Evolutionary conservation across 2,113 vertebrate species (phyloP), one percentile per base, ranked within the genome.

Genomic region (Tursiops truncatus): DNA sequence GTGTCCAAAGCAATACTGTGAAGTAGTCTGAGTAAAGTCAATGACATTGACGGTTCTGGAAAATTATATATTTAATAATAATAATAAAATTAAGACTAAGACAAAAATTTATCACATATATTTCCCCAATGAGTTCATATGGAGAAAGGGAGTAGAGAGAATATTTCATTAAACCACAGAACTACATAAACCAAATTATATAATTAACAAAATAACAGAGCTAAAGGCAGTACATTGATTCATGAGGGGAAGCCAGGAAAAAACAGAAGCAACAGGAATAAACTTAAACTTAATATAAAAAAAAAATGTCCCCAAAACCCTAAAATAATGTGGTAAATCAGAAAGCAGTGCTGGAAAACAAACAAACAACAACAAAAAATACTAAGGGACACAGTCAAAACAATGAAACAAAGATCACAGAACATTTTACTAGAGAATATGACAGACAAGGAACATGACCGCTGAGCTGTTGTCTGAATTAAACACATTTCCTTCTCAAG

Each of bases 101-200:
- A 89, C 56, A 1, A 67, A 62, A 71, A 80, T 62, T 36, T 28
- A 94, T 68, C 44, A 65, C 20, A 11, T 18, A 13, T 76, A 62
- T 60, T 21, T 62, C 6, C 33, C 33, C 5, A 53, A 5, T 56
- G 28, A 77, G 8, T 6, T 87, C 28, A 77, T 26, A 92, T 44
- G 25, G 3, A 76, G 21, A 79, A 68, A 25, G 36, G 1, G n/a
- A 77, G 17, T 10, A 56, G 10, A 71, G 13, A 85, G 4, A 20
- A 41, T n/a, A 6, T 53, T 91, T n/a, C n/a, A 81, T 82, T 82
- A 91, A 76, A 60, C 4, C 33, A 95, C 23, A 91, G 53, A 97
- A 50, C 11, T 58, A 62, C 15, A 60, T 18, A 85, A 77, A 65
- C 8, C 3, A 73, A 91, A 95, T 38, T 50, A 63, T 73, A 86